Evolutionary conservation across 23 tunicate genomes (phyloP), one percentile per base, ranked within the genome.

Genomic region (Aplidium turbinatum): DNA sequence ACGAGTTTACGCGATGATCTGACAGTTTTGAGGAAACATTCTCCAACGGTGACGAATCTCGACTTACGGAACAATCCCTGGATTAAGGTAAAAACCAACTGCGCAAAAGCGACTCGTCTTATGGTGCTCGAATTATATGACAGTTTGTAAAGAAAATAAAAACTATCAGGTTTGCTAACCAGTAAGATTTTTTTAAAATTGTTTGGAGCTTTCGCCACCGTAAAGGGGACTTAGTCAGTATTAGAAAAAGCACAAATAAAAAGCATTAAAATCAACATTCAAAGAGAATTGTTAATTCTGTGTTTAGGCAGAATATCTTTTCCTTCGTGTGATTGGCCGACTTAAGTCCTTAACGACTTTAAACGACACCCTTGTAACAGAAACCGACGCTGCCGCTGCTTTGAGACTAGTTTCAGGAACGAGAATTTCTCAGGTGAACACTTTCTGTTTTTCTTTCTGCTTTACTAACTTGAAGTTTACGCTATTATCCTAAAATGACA

Each of bases 361-460:
- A 9, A 84, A 91, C 52, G 81, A 83, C 32, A 67, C 69, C 18
- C 25, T 55, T 26, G 90, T 91, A 1, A 78, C 91, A 1, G 91
- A 84, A 73, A 64, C 64, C n/a, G 97, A 91, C 57, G 87, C 91
- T 35, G 85, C 86, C 18, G 83, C 90, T 73, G 90, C 97, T 51
- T 68, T 81, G 75, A 84, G 82, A 79, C 86, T 91, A 42, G 86
- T 84, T 6, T 67, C 97, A n/a, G 89, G 97, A 23, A 85, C 91
- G 0, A 35, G 87, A 30, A 80, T 91, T 16, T 84, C 97, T 0
- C 87, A 70, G 58, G 97, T 91, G 11, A 48, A n/a, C n/a, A n/a
- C n/a, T n/a, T 21, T 63, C n/a, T n/a, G n/a, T n/a, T n/a, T n/a
- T n/a, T n/a, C n/a, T n/a, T n/a, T n/a, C n/a, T n/a, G n/a, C n/a